A percentile compares a stretch with the other conserved stretches of the same genome.
These are phyloP conservation scores for Dicrurus megarhynchus DNA, from an alignment of 2,113 vertebrate genomes.

Conservation along the genomic window DNA sequence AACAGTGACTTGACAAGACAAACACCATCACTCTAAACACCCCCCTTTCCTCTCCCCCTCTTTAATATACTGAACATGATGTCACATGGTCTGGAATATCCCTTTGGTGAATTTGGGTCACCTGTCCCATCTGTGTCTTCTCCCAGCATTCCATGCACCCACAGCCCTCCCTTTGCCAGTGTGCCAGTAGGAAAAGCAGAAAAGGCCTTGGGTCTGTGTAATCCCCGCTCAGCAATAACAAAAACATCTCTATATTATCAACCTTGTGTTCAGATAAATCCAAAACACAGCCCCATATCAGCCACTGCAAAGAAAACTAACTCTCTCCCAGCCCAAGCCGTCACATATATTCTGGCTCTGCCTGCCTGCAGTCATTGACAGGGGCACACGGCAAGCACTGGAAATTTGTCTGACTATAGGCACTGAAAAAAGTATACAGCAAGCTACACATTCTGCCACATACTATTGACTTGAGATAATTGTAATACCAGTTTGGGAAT, in stretches of 20 bases:
- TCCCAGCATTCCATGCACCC: not conserved
- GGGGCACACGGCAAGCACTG: not conserved
- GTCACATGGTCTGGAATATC: too few relatives aligned
- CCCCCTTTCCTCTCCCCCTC: fast-evolving
- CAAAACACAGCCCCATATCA: not conserved
- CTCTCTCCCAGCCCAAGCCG: not conserved
- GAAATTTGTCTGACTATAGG: not conserved
- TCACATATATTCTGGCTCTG: not conserved
- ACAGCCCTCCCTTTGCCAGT: fast-evolving
- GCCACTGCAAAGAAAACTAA: not conserved
- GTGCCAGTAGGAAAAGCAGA: not conserved
- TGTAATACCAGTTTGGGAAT: not conserved
- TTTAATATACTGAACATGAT: too few relatives aligned
- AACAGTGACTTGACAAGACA: not conserved
- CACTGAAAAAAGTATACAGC: not conserved
- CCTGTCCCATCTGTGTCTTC: not conserved
- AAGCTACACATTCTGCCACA: not conserved
- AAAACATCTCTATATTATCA: not conserved
- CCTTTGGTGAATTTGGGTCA: not conserved
- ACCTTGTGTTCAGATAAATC: not conserved
- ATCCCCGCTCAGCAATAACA: not conserved
- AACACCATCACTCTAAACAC: not conserved
- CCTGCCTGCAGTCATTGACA: not conserved
- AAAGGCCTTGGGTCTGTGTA: not conserved
- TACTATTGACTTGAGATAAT: not conserved